Conservation (phyloP, 2,113 vertebrate genomes). For the Oreochromis tanganicae region DNA sequence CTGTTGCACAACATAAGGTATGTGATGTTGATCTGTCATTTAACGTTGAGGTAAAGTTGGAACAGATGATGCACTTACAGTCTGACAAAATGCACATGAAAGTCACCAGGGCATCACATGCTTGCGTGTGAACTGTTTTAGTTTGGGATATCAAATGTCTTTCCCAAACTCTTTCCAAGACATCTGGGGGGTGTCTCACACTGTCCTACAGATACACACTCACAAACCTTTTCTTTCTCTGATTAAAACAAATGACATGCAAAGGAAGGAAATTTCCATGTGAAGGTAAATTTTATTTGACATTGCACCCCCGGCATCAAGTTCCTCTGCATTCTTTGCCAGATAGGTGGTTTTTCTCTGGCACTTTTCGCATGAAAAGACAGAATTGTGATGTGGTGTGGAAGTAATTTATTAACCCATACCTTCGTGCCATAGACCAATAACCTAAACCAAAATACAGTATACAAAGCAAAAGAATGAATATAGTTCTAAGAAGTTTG, state of each 20-base stretch:
- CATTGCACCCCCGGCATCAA: accelerated
- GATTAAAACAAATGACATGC: neutral
- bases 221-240: neutral
- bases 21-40: neutral
- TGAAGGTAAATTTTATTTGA: neutral
- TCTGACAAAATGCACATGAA: neutral
- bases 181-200: neutral
- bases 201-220: neutral
- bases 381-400: neutral
- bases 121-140: conserved; percentile 28
- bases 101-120: conserved; percentile 39
- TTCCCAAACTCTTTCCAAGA: conserved; percentile 10
- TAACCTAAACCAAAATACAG: neutral
- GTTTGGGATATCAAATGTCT: conserved; percentile 54
- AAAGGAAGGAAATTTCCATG: neutral
- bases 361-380: neutral
- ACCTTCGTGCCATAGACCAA: accelerated
- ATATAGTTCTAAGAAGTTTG: neutral
- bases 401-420: neutral
- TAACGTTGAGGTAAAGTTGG: neutral
- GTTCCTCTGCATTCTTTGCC: neutral
- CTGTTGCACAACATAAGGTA: neutral
- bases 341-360: neutral
- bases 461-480: neutral
- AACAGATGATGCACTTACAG: neutral